phyloP scores from a whole-genome alignment of 2,113 vertebrate genomes.

The Toxostoma redivivum region DNA sequence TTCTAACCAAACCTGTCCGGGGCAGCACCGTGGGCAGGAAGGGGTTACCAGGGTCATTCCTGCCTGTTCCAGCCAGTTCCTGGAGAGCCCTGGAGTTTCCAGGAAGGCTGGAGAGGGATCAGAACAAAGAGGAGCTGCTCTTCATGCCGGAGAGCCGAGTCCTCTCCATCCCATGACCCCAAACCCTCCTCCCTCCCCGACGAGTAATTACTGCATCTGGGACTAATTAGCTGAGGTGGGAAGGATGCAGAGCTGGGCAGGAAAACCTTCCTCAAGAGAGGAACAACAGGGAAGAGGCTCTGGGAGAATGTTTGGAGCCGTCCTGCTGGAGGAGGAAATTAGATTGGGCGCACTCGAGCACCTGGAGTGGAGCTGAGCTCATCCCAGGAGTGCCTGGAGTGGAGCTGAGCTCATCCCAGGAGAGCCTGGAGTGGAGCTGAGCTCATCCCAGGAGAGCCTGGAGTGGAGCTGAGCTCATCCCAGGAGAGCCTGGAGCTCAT shows the following conservation, averaged over 20 bases:
- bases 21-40: neutral
- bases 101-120: neutral
- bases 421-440: neutral
- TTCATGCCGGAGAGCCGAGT: neutral
- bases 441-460: neutral
- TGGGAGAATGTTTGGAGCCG: fast-evolving
- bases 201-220: neutral
- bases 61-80: neutral
- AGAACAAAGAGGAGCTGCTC: neutral
- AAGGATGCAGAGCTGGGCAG: neutral
- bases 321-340: neutral
- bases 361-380: neutral
- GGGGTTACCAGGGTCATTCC: neutral
- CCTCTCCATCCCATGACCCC: neutral
- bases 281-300: neutral
- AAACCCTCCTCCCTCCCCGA: neutral
- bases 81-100: neutral
- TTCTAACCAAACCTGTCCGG: fast-evolving
- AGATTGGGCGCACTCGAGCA: neutral
- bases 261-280: neutral
- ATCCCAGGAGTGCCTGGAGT: neutral
- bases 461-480: no score
- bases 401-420: neutral
- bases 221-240: neutral
- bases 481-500: neutral